Evolutionary conservation across 2,113 vertebrate species (phyloP).

Genomic region (Passer montanus): DNA sequence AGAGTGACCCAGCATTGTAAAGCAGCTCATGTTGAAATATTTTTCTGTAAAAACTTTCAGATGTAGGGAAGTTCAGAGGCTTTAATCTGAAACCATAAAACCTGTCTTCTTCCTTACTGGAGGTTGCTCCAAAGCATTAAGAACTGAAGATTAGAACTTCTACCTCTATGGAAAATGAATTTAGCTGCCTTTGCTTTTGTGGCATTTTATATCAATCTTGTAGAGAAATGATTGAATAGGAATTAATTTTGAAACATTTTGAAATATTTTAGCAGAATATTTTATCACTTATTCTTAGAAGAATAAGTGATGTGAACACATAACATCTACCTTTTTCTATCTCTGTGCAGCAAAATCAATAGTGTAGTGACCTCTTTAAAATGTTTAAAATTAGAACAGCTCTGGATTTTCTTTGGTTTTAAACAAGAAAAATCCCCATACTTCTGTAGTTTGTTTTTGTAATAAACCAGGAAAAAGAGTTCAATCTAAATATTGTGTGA

Average conservation of each 20-base stretch:
- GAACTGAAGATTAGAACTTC: not conserved
- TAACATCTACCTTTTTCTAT: not conserved
- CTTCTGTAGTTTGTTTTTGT: not conserved
- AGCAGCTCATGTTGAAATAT: not conserved
- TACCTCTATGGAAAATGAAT: not conserved
- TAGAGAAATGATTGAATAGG: not conserved
- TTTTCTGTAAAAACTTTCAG: not conserved
- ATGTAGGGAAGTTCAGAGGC: not conserved
- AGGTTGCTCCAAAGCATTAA: not conserved
- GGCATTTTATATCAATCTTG: not conserved
- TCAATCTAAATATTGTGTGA: not conserved
- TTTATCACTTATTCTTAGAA: too few relatives aligned
- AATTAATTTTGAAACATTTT: not conserved
- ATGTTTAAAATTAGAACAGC: not conserved
- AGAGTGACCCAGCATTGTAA: not conserved
- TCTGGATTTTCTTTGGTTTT: not conserved
- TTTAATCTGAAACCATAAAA: not conserved
- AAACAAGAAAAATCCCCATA: not conserved
- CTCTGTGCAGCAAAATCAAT: not conserved
- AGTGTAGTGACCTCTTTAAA: not conserved
- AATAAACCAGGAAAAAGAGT: not conserved
- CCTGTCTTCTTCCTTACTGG: not conserved
- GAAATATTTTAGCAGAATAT: not conserved
- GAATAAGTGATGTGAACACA: not conserved
- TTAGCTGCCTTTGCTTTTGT: not conserved